phyloP scores from a whole-genome alignment of 2,888 invertebrate species.

The Zhuqinia jingwanae region DNA sequence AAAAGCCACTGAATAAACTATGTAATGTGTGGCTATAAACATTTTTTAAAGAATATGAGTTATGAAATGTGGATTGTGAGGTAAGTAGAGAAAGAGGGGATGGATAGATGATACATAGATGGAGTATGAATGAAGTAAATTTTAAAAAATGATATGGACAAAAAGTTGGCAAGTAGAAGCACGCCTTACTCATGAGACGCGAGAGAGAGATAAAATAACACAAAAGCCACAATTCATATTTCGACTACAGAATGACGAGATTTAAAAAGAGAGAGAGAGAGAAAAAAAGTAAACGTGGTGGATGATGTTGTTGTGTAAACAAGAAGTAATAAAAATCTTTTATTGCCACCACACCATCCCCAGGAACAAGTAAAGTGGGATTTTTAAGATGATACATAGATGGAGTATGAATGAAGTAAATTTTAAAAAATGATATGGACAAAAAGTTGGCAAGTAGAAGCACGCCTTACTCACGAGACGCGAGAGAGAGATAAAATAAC shows the following conservation, averaged over 20 bases:
- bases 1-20: too few relatives aligned
- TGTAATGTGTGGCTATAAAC: too few relatives aligned
- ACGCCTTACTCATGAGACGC: conserved; percentile 16
- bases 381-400: conserved; percentile 13
- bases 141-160: conserved; percentile 1
- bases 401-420: conserved; percentile 47
- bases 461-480: conserved; percentile 21
- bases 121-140: conserved; percentile 47
- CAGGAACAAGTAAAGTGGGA: conserved; percentile 3
- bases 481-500: background rate
- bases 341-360: conserved; percentile 11
- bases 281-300: background rate
- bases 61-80: too few relatives aligned
- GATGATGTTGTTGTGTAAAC: conserved; percentile 17
- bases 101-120: conserved; percentile 25
- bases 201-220: background rate
- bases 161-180: conserved; percentile 25
- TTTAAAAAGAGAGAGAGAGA: background rate
- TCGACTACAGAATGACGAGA: background rate
- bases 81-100: conserved; percentile 2
- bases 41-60: too few relatives aligned
- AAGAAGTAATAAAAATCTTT: conserved; percentile 38
- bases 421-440: conserved; percentile 2
- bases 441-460: conserved; percentile 21
- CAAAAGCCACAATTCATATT: conserved; percentile 27